A percentile compares a stretch with the other conserved stretches of the same genome.
Evolutionary conservation across 2,888 invertebrate species (phyloP).

Genomic region (Lydus trimaculatus): DNA sequence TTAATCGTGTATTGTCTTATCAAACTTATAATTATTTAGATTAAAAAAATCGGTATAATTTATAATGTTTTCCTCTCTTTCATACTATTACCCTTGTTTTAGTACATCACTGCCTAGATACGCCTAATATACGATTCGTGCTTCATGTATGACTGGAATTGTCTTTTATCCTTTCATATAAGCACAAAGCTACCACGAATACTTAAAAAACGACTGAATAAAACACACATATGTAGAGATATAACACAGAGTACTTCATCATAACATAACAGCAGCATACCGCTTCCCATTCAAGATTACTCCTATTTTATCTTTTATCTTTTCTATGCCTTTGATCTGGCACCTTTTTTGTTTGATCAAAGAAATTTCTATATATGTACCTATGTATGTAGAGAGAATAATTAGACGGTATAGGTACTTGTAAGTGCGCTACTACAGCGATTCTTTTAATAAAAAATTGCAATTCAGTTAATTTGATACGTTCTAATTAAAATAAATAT

Average conservation of each 20-base stretch:
- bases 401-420: constrained; percentile 6
- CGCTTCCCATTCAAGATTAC: constrained; percentile 5
- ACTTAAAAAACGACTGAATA: constrained; percentile 4
- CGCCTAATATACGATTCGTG: constrained; percentile 12
- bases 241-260: background rate
- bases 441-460: background rate
- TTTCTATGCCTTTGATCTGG: constrained; percentile 4
- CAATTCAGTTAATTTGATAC: background rate
- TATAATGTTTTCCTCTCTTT: no score
- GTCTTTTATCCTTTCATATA: background rate
- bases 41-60: background rate
- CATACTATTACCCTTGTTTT: background rate
- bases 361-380: constrained; percentile 6
- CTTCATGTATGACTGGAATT: constrained; percentile 13
- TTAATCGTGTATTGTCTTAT: background rate
- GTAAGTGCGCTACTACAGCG: background rate
- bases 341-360: background rate
- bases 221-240: background rate
- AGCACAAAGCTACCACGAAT: constrained; percentile 10
- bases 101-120: background rate
- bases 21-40: background rate
- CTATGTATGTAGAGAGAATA: background rate
- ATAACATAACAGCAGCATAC: background rate
- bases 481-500: background rate
- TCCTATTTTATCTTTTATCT: background rate